Evolutionary conservation across 1,140 invertebrate species (phyloP), one percentile per base, ranked within the genome.

Genomic region (Brachionus paranguensis): DNA sequence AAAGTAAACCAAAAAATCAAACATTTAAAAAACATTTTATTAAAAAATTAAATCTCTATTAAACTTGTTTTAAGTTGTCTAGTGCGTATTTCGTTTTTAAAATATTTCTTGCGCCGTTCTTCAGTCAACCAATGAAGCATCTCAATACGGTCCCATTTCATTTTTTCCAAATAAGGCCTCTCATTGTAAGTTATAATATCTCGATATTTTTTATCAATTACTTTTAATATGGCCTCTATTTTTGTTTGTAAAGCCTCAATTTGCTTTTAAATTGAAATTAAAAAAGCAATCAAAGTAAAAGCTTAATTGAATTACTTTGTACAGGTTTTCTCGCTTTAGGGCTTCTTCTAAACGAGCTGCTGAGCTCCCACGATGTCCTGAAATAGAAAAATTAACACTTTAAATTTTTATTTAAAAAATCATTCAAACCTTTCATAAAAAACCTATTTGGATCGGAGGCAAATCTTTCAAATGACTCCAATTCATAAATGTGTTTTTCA

Each of bases 51-150:
- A 50, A 76, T 20, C 50, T 81, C 78, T 12, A 81, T 37, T 33
- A 81, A 27, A 14, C 17, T 81, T 45, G 78, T 60, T 64, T 64
- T 81, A 17, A 81, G 27, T 43, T 64, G 55, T 64, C 60, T 60
- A 8, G n/a, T 64, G 41, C 45, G 37, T 12, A 60, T 64, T 81
- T 81, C 78, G 41, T 64, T 64, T 37, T 68, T 64, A 64, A 83
- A 83, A 37, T 83, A 83, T 37, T 83, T 83, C 10, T 24, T 68
- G 17, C 81, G 60, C 11, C 89, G 84, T 81, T 89, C 89, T 83
- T 90, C 89, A 68, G 88, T 87, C 47, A 90, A 85, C 88, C 88
- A 90, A 76, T 89, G 87, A 3, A 90, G 76, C 89, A 90, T 90
- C 84, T 90, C 89, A 17, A 87, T 88, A 50, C 88, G 85, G 84